Evolutionary conservation across 1,140 invertebrate genomes (phyloP).

Genomic region (Himalopsyche phryganea): DNA sequence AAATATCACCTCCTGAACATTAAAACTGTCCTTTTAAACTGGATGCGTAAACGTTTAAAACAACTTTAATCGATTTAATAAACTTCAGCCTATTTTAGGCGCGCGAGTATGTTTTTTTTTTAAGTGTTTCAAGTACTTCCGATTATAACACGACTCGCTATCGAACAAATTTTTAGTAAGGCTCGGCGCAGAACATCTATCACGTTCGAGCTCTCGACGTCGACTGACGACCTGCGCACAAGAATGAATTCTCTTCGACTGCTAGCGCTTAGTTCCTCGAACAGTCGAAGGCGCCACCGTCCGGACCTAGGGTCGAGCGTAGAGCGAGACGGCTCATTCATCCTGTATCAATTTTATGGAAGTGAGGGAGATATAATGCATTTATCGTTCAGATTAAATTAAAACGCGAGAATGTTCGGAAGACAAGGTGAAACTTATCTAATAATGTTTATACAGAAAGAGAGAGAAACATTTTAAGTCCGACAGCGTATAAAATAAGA

Average conservation of each 20-base stretch:
- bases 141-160: conserved; percentile 12
- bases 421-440: not conserved
- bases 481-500: conserved; percentile 16
- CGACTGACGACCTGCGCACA: conserved; percentile 15
- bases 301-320: not conserved
- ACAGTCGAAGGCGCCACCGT: conserved; percentile 14
- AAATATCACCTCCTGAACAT: conserved; percentile 12
- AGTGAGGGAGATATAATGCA: conserved; percentile 12
- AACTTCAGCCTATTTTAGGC: no score
- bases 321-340: not conserved
- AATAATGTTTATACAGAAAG: not conserved
- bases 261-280: not conserved
- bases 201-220: conserved; percentile 6
- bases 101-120: no score
- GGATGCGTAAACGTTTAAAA: not conserved
- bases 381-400: conserved; percentile 21
- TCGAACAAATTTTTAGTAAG: no score
- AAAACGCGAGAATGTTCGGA: conserved; percentile 6
- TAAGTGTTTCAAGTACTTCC: conserved; percentile 2
- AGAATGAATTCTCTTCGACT: no score
- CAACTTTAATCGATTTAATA: no score
- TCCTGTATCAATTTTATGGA: not conserved
- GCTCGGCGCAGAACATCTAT: not conserved
- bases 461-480: not conserved
- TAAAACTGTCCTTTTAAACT: conserved; percentile 3